phyloP scores from a whole-genome alignment of 2,888 invertebrate genomes.

The Mylabris sibirica region DNA sequence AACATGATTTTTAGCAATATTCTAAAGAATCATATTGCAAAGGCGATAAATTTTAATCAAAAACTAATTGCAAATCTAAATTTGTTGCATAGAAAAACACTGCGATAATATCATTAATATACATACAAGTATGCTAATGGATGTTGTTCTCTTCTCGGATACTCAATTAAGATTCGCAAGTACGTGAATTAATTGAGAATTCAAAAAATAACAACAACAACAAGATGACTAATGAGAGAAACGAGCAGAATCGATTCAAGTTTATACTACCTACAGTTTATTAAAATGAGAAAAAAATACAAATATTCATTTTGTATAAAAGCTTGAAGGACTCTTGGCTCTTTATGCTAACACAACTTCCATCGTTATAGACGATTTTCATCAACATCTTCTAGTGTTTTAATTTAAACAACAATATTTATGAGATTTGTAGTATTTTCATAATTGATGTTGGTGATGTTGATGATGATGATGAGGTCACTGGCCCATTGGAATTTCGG shows the following conservation, averaged over 20 bases:
- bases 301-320: constrained; percentile 1
- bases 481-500: background rate
- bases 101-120: background rate
- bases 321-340: background rate
- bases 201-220: background rate
- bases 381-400: background rate
- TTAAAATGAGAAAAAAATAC: background rate
- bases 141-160: background rate
- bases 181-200: constrained; percentile 1
- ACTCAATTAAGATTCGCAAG: background rate
- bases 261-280: background rate
- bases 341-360: background rate
- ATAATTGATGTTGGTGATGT: background rate
- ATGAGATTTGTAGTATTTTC: background rate
- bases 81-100: background rate
- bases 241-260: background rate
- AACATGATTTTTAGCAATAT: background rate
- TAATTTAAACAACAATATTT: background rate
- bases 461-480: background rate
- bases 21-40: no score
- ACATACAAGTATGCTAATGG: background rate
- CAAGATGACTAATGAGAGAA: background rate
- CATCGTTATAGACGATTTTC: background rate
- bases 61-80: no score
- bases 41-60: no score